A percentile compares a stretch with the other conserved stretches of the same genome.
These are phyloP conservation scores for Calidris pygmaea DNA, from an alignment of 2,113 vertebrate genomes.

Conservation along the genomic window DNA sequence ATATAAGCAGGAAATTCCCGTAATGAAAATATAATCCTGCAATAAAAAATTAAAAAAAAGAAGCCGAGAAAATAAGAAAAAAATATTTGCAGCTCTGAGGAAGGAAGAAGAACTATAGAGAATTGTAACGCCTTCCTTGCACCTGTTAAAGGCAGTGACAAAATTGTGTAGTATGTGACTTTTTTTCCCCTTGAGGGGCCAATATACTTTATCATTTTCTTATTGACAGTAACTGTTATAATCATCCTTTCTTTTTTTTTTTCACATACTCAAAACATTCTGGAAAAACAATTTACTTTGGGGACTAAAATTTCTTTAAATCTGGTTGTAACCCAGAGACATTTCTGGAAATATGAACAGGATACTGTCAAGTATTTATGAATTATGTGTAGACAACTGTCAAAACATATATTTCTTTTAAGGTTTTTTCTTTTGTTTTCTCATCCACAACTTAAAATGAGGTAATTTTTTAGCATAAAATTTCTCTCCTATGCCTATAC, in stretches of 20 bases:
- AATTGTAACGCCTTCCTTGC: not conserved
- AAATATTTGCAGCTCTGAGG: not conserved
- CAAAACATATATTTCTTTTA: not conserved
- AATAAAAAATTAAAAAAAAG: not conserved
- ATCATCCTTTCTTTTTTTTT: not conserved
- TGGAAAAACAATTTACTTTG: not conserved
- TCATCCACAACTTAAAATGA: not conserved
- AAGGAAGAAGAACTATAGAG: not conserved
- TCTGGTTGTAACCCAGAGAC: not conserved
- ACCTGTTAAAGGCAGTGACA: not conserved
- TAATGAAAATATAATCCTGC: constrained; percentile 16
- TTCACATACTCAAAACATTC: not conserved
- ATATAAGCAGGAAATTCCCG: constrained; percentile 33
- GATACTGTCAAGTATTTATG: not conserved
- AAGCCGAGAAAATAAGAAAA: not conserved
- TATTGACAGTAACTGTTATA: not conserved
- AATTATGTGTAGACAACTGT: not conserved
- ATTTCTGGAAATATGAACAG: not conserved
- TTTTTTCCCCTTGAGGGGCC: not conserved
- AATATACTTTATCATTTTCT: not conserved
- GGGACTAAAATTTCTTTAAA: not conserved
- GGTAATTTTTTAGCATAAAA: not conserved
- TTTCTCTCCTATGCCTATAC: not conserved
- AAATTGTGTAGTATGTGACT: not conserved
- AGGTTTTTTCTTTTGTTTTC: not conserved